Evolutionary conservation across 2,797 vertebrate species (phyloP), one percentile per base, ranked within the genome.

Genomic region (Sebastes glaucus): DNA sequence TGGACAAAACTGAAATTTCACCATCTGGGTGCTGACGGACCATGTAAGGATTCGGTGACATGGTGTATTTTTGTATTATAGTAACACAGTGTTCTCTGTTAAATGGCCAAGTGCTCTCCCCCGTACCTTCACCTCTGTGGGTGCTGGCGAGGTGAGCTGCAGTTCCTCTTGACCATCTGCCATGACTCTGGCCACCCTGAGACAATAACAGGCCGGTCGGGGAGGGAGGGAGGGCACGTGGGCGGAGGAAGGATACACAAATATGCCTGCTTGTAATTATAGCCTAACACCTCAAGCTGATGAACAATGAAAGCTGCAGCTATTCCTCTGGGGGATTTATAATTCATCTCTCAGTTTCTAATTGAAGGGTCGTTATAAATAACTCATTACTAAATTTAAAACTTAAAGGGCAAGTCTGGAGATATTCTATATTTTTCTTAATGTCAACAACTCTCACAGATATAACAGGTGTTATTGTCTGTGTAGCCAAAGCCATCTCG

Each of bases 141-240:
- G 85, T 53, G 71, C 86, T 90, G 79, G 90, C 73, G 82, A 92
- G 74, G 90, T 92, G 91, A 91, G 73, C 86, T 82, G 89, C 87
- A 82, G 88, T 89, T 94, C 93, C 90, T 93, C 83, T 89, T 89
- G 87, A 93, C 95, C 95, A 95, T 95, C 93, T 95, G 95, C 91
- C 94, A 81, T 71, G 53, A 80, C 89, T 88, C 89, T 13, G 78
- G 81, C 89, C 92, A 87, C 89, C 87, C 92, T 63, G 73, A 89
- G 87, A 94, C 94, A 88, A 85, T 71, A 92, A 92, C 89, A 86
- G 87, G 81, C 85, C 16, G 76, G 71, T 69, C 70, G 33, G 73
- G 56, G 68, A 72, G 63, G 71, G 71, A 68, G 68, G 68, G 79
- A 35, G 82, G 81, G 80, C 25, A 32, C 74, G 93, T 89, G 88